Base-by-base conservation (phyloP, 1,140 invertebrate species). In the Hylyphantes graminicola region DNA sequence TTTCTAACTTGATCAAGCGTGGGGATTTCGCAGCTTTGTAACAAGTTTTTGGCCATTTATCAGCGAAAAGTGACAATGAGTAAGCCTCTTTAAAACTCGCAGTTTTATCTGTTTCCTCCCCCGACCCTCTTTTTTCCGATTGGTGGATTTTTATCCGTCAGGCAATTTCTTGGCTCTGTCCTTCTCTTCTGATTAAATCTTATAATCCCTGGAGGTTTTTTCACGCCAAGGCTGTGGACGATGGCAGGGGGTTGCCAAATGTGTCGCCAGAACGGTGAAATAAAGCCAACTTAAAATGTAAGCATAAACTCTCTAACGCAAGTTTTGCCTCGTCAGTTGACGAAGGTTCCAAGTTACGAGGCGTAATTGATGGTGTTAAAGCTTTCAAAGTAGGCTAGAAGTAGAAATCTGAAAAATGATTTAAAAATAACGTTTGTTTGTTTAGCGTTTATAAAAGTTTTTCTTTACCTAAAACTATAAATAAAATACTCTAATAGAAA, bases 21-120 rank as follows among this genome's bases (percentile, higher is more conserved):
- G 12, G 65, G 35, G 65, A 13, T 21, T 21, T 19, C 15, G 65
- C 10, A 35, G 65, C 35, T 50, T 68, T 68, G 65, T 68, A 81
- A 81, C 79, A 81, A 81, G 79, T 81, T 81, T 81, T 81, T 59
- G 67, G 68, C 73, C 79, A 81, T 81, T 81, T 81, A 81, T 81
- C 68, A 81, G 79, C 35, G 19, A 81, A 80, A 81, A 81, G 67
- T 81, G 79, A 81, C 79, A 81, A 81, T 81, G 63, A 73, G 79
- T 81, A 81, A 81, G 79, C 68, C 79, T 81, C 79, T 81, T 81
- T 81, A 81, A 81, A 81, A 81, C 67, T 61, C 50, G 54, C 63
- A 57, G 72, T 81, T 81, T 81, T 76, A 76, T 76, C 74, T 76
- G 54, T 74, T 21, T 35, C 35, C 35, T 35, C 5, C 35, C 35